Evolutionary conservation across 2,113 vertebrate genomes (phyloP), one percentile per base, ranked within the genome.

Genomic region (Mobula birostris): DNA sequence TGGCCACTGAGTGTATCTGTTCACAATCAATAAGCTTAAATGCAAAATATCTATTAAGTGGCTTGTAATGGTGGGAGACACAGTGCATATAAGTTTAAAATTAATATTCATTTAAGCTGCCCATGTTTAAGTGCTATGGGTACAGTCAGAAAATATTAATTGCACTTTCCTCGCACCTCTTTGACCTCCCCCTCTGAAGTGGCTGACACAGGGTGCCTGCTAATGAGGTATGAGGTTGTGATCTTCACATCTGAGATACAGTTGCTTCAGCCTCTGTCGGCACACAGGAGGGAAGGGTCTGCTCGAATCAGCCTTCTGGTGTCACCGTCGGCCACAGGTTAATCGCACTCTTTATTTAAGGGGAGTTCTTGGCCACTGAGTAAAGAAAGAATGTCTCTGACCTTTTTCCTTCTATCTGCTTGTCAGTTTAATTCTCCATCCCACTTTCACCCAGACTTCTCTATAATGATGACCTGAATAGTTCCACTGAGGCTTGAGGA

Each of bases 91-190:
- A n/a, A 63, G 63, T 63, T 66, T 88, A 32, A 66, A 6, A 66
- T 88, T 88, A 88, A 88, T 66, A 32, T 88, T 88, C 61, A 88
- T 66, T 66, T n/a, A 32, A 88, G 17, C 85, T 66, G n/a, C 29
- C 85, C 2, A 5, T 5, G 61, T 32, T 88, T 66, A 5, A 17
- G 19, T 7, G 12, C 85, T 32, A 58, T 19, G 58, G n/a, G 85
- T 66, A 32, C 6, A 32, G 14, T n/a, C 29, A 2, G 12, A 66
- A 88, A 88, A 88, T 66, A 88, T 88, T 88, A 88, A 66, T 66
- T 29, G 5, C 29, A 6, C 29, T 15, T 74, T 66, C 32, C 61
- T 5, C 29, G 61, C 61, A 66, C 85, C 61, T 63, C 29, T 29
- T 63, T 88, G 85, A 32, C 85, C 61, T 88, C 7, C 29, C 27